phyloP scores from a whole-genome alignment of 2,797 vertebrate genomes.

The Orestias chungarensis region DNA sequence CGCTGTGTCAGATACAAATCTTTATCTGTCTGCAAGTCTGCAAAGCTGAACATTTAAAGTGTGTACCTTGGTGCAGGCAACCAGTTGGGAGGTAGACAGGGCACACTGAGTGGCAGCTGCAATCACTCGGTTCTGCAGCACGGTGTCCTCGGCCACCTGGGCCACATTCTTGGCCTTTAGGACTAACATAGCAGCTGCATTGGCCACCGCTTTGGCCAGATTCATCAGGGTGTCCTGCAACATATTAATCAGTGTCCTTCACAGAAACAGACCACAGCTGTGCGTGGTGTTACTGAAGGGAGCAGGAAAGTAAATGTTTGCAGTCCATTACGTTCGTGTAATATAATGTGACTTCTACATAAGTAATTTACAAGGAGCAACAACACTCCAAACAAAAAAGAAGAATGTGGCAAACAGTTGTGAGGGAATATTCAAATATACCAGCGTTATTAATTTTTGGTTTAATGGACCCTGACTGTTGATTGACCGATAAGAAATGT shows the following conservation, averaged over 20 bases:
- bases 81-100: conserved; percentile 97
- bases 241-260: conserved; percentile 67
- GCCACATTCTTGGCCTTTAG: conserved; percentile 99
- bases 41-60: conserved; percentile 9
- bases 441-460: conserved; percentile 2
- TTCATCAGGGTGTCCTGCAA: conserved; percentile 97
- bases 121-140: conserved; percentile 96
- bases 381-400: not conserved
- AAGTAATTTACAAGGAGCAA: conserved; percentile 2
- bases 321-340: conserved; percentile 6
- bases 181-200: conserved; percentile 97
- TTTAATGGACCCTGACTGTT: not conserved
- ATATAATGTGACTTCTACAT: conserved; percentile 8
- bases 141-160: conserved; percentile 93
- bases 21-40: conserved; percentile 5
- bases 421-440: conserved; percentile 3
- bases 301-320: conserved; percentile 36
- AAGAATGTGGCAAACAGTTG: not conserved
- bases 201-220: conserved; percentile 98
- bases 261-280: conserved; percentile 63
- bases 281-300: conserved; percentile 45
- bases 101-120: conserved; percentile 97
- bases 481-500: not conserved
- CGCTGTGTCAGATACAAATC: too few relatives aligned
- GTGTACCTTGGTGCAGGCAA: conserved; percentile 96